Base-by-base conservation (phyloP, 2,888 invertebrate species). In the Toxonevra muliebris region DNA sequence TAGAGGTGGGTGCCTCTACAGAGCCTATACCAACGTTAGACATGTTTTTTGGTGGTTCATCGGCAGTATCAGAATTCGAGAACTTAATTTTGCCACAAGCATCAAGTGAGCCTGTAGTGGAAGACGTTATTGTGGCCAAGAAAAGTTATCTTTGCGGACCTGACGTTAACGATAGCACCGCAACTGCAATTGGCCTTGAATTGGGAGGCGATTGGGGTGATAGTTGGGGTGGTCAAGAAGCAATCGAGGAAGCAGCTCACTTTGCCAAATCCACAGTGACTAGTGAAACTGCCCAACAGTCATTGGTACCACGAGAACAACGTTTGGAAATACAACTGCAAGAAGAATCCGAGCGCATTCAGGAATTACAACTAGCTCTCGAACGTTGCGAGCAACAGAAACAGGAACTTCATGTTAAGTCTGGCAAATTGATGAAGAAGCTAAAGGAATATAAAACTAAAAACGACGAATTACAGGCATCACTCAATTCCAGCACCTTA, bases 401-500 rank as follows among this genome's bases (percentile, higher is more conserved):
- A 10, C 88, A 89, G 71, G 86, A 88, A 41, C 86, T 88, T 69
- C 91, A 93, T 81, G 84, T 90, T 0, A 94, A 94, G 80, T 89
- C 91, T 42, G 89, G 90, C 1, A 95, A 94, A 85, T 88, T 94
- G 73, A 86, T 96, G 75, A 92, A 92, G 77, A 96, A 95, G 83
- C 85, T 96, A 54, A 96, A 95, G 82, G 92, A 94, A 79, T 89
- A 94, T 65, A 96, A 95, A 83, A 84, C 85, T 2, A 89, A 88
- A 70, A 89, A 91, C 78, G 91, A 92, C 48, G 76, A 78, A 50
- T 52, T 78, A 1, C 69, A 82, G 59, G 73, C 74, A 13, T 17
- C 55, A 10, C 10, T 62, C 12, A 65, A 58, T 55, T 50, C 66
- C n/a, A 68, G 43, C 41, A 66, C 69, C 13, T 70, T 71, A 71